Base-by-base conservation (phyloP, 2,888 invertebrate genomes). In the Orthonevra nobilis region DNA sequence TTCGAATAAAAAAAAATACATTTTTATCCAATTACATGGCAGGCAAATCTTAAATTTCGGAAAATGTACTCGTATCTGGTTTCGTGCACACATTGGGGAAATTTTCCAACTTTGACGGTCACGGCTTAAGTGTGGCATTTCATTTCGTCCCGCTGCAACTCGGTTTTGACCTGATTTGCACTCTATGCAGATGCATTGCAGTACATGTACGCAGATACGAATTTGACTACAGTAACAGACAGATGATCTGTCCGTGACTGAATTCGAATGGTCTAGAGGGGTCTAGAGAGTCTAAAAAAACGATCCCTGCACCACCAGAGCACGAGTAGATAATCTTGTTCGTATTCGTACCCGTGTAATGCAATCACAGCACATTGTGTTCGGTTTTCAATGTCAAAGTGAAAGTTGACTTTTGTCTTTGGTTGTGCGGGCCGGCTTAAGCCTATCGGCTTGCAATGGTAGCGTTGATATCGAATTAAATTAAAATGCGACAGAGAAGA, bases 381-480 rank as follows among this genome's bases (percentile, higher is more conserved):
- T 70, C n/a, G 50, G 61, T 83, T 86, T 87, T 87, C 87, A 87
- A 88, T 87, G 87, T 87, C 87, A 88, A 85, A 87, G 87, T 87
- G 87, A 87, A 87, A 87, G 87, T 88, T 86, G 84, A 83, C 84
- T 85, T 83, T 83, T 40, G 50, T 68, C 48, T 36, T 38, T 61
- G 56, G n/a, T 42, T 28, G 52, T n/a, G n/a, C n/a, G n/a, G n/a
- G n/a, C 28, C 14, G 3, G 23, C 5, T 4, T 23, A 4, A 23
- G 23, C 23, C 23, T 23, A 5, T 23, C 23, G 23, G 23, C 5
- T 3, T 23, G 12, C 10, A 19, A 28, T 28, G 34, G 38, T 26
- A 20, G 12, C 23, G 48, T 42, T 20, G 19, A 3, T n/a, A 30
- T 19, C 7, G 3, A 32, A 52, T 63, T 46, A 28, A 60, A 46